Evolutionary conservation across 1,140 invertebrate species (phyloP).

Genomic region (Trinorchestia longiramus): DNA sequence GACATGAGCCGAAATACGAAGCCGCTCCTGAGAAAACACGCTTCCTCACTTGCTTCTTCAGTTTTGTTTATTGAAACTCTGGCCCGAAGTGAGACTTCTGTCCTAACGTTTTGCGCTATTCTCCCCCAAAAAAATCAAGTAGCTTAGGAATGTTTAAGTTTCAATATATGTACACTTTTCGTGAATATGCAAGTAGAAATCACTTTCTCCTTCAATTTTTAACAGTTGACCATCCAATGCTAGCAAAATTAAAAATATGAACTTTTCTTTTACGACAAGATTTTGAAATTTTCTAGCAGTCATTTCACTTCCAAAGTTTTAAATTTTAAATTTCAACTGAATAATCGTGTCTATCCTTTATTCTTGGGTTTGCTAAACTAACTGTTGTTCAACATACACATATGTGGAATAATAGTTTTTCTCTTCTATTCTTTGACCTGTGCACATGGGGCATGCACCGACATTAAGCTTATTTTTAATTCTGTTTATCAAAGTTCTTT

Average conservation of each 20-base stretch:
- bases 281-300: not conserved
- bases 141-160: not conserved
- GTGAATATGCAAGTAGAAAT: not conserved
- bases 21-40: conserved; percentile 44
- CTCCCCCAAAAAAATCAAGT: not conserved
- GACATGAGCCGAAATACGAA: conserved; percentile 43
- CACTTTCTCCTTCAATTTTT: not conserved
- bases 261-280: not conserved
- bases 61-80: conserved; percentile 36
- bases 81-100: not conserved
- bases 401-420: too few relatives aligned
- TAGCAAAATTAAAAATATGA: not conserved
- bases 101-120: not conserved
- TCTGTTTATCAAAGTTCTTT: too few relatives aligned
- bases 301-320: not conserved
- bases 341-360: too few relatives aligned
- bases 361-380: too few relatives aligned
- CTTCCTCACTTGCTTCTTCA: not conserved
- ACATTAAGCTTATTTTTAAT: too few relatives aligned
- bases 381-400: too few relatives aligned
- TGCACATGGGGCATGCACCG: too few relatives aligned
- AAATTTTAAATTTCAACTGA: not conserved
- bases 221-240: not conserved
- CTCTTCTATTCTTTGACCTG: too few relatives aligned
- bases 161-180: not conserved